These are phyloP conservation scores for Palythoa grandiflora DNA, from an alignment of 92 coral and sea anemone species.

Conservation along the genomic window DNA sequence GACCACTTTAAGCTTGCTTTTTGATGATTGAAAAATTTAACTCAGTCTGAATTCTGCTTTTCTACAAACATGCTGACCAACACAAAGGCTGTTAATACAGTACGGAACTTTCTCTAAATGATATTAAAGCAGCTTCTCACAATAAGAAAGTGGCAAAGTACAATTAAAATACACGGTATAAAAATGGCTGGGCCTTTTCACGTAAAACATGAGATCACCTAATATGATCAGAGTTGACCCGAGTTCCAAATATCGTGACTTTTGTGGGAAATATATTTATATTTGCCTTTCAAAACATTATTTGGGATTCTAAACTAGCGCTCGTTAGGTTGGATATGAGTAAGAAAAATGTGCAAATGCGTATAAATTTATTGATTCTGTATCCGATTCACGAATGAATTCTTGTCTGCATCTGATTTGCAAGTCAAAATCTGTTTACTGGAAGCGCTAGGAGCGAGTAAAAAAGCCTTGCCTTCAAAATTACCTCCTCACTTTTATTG, in stretches of 20 bases:
- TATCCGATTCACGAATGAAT: constrained; percentile 15
- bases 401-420: constrained; percentile 23
- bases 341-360: not conserved
- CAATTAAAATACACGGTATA: not conserved
- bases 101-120: not conserved
- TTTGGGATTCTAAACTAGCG: not conserved
- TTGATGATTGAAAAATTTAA: constrained; percentile 2
- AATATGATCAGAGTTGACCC: not conserved
- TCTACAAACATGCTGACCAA: not conserved
- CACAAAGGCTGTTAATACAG: not conserved
- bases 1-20: no score
- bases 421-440: constrained; percentile 45
- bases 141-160: not conserved
- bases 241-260: constrained; percentile 11
- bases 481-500: not conserved
- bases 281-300: not conserved
- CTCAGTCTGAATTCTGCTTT: not conserved
- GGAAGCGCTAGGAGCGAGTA: not conserved
- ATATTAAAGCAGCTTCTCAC: constrained; percentile 5
- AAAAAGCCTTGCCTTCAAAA: not conserved
- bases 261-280: not conserved
- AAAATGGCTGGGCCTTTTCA: not conserved
- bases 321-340: no score
- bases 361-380: not conserved
- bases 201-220: not conserved